These are phyloP conservation scores for Betta splendens DNA, from an alignment of 2,797 vertebrate genomes.

Conservation along the genomic window DNA sequence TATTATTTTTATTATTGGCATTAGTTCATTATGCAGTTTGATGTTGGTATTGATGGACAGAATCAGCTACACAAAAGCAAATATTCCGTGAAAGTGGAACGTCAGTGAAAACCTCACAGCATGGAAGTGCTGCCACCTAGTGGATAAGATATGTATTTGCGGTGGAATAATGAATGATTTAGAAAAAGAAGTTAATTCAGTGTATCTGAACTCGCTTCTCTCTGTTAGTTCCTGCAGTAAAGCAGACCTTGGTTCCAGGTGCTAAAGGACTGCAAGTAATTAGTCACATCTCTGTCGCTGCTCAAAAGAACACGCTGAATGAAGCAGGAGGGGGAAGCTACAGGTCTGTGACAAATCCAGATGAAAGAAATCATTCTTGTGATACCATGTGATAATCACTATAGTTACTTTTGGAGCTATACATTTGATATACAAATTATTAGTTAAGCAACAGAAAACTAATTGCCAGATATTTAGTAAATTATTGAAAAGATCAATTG, in stretches of 20 bases:
- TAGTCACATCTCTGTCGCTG: constrained; percentile 78
- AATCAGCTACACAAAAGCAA: background rate
- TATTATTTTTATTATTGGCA: background rate
- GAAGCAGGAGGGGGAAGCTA: constrained; percentile 90
- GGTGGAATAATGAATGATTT: background rate
- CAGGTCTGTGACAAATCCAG: constrained; percentile 77
- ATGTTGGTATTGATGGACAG: background rate
- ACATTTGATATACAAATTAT: background rate
- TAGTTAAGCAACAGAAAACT: too few relatives aligned
- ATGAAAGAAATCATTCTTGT: background rate
- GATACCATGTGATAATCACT: too few relatives aligned
- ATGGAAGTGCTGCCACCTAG: constrained; percentile 45
- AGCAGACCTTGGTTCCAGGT: constrained; percentile 83
- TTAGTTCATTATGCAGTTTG: background rate
- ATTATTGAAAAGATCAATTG: too few relatives aligned
- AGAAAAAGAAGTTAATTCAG: background rate
- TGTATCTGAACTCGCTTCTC: background rate
- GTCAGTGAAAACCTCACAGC: background rate
- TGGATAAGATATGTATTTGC: constrained; percentile 32
- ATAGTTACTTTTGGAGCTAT: too few relatives aligned
- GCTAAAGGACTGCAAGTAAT: constrained; percentile 82
- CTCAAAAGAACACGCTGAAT: constrained; percentile 90
- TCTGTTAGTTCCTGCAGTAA: constrained; percentile 82
- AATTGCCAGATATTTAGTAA: too few relatives aligned
- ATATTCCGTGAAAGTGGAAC: background rate